A percentile compares a stretch with the other conserved stretches of the same genome.
These are phyloP conservation scores for Dicyrtomina minuta DNA, from an alignment of 2,888 invertebrate species.

Conservation along the genomic window DNA sequence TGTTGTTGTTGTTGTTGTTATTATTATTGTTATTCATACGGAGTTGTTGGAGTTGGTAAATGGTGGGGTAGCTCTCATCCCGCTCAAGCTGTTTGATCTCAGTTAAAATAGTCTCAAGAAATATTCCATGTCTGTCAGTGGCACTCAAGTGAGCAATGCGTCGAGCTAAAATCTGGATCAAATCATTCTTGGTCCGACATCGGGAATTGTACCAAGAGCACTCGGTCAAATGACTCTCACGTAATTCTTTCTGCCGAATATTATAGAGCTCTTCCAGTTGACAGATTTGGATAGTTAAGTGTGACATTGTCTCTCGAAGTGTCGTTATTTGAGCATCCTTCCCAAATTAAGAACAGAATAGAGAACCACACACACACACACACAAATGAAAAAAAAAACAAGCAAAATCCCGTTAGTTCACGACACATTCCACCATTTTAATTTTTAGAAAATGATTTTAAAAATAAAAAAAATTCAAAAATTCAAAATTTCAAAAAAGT, in stretches of 20 bases:
- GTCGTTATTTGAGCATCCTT: slow-evolving; percentile 45
- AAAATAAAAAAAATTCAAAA: background rate
- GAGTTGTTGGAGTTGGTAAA: slow-evolving; percentile 15
- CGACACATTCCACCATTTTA: background rate
- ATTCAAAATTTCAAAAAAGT: background rate
- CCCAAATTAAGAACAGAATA: slow-evolving; percentile 5
- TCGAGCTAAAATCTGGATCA: slow-evolving; percentile 49
- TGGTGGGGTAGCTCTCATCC: slow-evolving; percentile 25
- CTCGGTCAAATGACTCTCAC: slow-evolving; percentile 48
- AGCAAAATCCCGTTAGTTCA: slow-evolving; percentile 9
- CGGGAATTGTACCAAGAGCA: slow-evolving; percentile 47
- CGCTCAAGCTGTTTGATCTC: slow-evolving; percentile 44
- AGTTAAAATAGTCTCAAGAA: slow-evolving; percentile 48
- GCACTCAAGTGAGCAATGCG: slow-evolving; percentile 52
- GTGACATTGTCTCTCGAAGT: slow-evolving; percentile 44
- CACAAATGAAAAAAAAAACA: slow-evolving; percentile 32
- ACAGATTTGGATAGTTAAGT: slow-evolving; percentile 42
- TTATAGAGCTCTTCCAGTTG: slow-evolving; percentile 46
- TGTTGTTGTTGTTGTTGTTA: background rate
- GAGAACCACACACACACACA: slow-evolving; percentile 14
- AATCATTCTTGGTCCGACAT: slow-evolving; percentile 50
- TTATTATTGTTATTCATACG: too few species aligned
- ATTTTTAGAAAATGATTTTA: background rate
- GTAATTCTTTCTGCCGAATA: slow-evolving; percentile 44
- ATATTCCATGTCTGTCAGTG: slow-evolving; percentile 49